Conservation (phyloP, 2,113 vertebrate genomes). For the Lota lota region DNA sequence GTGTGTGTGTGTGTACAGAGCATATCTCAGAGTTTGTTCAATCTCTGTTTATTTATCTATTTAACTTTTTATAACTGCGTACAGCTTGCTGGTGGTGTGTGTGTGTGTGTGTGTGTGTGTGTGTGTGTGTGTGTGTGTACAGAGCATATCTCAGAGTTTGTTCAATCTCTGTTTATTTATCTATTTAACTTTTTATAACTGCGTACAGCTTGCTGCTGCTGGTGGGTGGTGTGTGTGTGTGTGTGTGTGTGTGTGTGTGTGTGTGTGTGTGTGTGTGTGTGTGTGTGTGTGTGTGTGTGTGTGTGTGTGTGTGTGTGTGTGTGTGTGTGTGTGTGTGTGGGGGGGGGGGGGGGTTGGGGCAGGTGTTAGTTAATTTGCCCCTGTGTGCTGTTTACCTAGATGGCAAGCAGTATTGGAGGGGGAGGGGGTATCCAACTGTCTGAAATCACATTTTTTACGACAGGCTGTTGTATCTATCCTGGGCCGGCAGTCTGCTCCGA, state of each 20-base stretch:
- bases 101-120: too few relatives aligned
- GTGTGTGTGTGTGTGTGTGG: too few relatives aligned
- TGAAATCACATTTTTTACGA: conserved; percentile 30
- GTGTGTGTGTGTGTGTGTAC: too few relatives aligned
- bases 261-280: too few relatives aligned
- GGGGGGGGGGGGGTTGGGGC: conserved; percentile 23
- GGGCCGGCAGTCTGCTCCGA: conserved; percentile 11
- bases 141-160: not conserved
- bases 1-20: too few relatives aligned
- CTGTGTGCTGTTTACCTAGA: conserved; percentile 39
- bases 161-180: conserved; percentile 14
- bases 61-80: not conserved
- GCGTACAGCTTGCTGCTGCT: too few relatives aligned
- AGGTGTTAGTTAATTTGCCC: conserved; percentile 50
- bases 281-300: too few relatives aligned
- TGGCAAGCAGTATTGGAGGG: conserved; percentile 11
- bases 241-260: too few relatives aligned
- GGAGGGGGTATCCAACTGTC: conserved; percentile 18
- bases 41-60: not conserved
- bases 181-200: not conserved
- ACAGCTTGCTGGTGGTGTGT: too few relatives aligned
- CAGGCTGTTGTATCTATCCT: conserved; percentile 14
- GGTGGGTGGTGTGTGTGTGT: too few relatives aligned
- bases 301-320: too few relatives aligned
- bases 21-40: conserved; percentile 12